A percentile compares a stretch with the other conserved stretches of the same genome.
phyloP scores from a whole-genome alignment of 2,888 invertebrate genomes.

The Atrina japonica region DNA sequence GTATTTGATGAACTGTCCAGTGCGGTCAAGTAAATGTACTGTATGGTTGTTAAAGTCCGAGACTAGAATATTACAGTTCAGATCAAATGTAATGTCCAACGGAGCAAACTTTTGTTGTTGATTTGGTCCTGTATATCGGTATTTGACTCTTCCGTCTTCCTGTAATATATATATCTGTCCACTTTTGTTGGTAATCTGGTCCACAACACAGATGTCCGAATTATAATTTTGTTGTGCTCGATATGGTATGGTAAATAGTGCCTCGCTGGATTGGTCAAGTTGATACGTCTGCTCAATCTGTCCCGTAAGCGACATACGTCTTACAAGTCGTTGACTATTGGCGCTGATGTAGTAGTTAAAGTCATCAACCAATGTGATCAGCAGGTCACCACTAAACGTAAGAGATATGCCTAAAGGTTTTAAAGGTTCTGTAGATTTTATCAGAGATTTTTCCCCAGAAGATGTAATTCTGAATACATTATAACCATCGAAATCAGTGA shows the following conservation, averaged over 20 bases:
- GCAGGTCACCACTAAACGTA: not conserved
- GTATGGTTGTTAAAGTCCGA: not conserved
- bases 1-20: conserved; percentile 8
- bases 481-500: too few relatives aligned
- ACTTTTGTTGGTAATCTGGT: not conserved
- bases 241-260: conserved; percentile 15
- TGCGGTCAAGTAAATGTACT: conserved; percentile 4
- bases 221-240: conserved; percentile 12
- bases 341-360: not conserved
- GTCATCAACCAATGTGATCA: conserved; percentile 5
- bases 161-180: not conserved
- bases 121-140: not conserved
- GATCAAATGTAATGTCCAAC: not conserved
- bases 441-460: too few relatives aligned
- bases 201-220: conserved; percentile 10
- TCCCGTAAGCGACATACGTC: not conserved
- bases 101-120: conserved; percentile 4
- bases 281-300: not conserved
- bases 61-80: not conserved
- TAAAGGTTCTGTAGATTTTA: too few relatives aligned
- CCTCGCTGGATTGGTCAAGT: conserved; percentile 4
- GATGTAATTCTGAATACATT: too few relatives aligned
- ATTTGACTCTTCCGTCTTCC: conserved; percentile 2
- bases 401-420: not conserved
- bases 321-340: not conserved